A percentile compares a stretch with the other conserved stretches of the same genome.
These are phyloP conservation scores for Gryllus longicercus DNA, from an alignment of 2,888 invertebrate species.

Conservation along the genomic window DNA sequence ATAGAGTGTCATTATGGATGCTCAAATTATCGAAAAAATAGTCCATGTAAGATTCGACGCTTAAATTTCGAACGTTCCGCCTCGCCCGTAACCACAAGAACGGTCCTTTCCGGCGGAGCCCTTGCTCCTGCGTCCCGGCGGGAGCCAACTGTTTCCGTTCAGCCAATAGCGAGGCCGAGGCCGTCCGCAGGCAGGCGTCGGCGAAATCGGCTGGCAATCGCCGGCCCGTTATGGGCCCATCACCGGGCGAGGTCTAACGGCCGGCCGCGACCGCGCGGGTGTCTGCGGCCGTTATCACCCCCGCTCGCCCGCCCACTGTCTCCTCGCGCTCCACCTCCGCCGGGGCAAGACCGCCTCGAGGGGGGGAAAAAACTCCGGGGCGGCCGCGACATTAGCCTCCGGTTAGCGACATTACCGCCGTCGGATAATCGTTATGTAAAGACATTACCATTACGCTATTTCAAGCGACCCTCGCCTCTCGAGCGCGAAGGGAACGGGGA, in stretches of 20 bases:
- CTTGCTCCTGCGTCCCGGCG: no score
- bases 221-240: conserved; percentile 1
- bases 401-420: conserved; percentile 9
- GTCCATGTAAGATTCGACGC: no score
- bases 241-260: neutral
- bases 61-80: no score
- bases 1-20: no score
- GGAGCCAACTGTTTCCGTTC: no score
- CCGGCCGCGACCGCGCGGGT: neutral
- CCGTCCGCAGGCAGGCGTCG: neutral
- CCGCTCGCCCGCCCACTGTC: neutral
- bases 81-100: no score
- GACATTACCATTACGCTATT: neutral
- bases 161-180: no score
- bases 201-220: neutral
- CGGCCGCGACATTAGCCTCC: neutral
- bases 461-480: neutral
- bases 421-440: conserved; percentile 17
- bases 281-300: neutral
- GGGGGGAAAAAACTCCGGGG: neutral
- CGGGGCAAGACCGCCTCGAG: no score
- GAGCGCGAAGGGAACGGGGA: neutral
- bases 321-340: neutral
- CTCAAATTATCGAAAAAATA: no score
- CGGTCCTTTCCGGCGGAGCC: no score